Conservation (phyloP, 1,140 invertebrate genomes). For the Fopius arisanus region DNA sequence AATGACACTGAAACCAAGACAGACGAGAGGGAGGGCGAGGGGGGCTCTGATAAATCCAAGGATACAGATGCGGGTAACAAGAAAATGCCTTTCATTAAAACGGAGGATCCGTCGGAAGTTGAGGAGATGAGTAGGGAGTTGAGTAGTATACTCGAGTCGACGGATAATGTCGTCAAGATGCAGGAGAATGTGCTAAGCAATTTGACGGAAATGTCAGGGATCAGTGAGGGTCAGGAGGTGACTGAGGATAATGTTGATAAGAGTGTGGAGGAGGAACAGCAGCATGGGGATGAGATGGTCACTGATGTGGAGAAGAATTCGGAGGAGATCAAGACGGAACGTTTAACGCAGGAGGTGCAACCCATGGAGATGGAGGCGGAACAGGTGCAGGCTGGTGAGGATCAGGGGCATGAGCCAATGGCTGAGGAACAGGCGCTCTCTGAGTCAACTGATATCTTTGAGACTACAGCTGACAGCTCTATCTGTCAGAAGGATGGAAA, state of each 20-base stretch:
- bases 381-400: not conserved
- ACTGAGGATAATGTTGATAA: slow-evolving; percentile 24
- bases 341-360: not conserved
- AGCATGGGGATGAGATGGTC: not conserved
- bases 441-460: slow-evolving; percentile 53
- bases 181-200: slow-evolving; percentile 58
- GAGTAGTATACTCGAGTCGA: slow-evolving; percentile 56
- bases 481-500: slow-evolving; percentile 37
- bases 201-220: slow-evolving; percentile 50
- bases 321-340: not conserved
- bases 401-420: slow-evolving; percentile 4
- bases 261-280: slow-evolving; percentile 18
- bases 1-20: slow-evolving; percentile 37
- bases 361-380: slow-evolving; percentile 1
- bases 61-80: slow-evolving; percentile 37
- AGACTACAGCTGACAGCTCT: slow-evolving; percentile 36
- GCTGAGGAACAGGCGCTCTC: slow-evolving; percentile 43
- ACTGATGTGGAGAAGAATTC: not conserved
- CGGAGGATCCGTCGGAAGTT: slow-evolving; percentile 50
- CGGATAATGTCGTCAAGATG: slow-evolving; percentile 58
- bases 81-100: slow-evolving; percentile 51
- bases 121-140: slow-evolving; percentile 61
- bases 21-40: not conserved
- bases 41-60: not conserved
- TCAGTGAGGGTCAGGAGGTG: slow-evolving; percentile 36